phyloP scores from a whole-genome alignment of 1,140 invertebrate genomes.

The Probaryconus sp. region DNA sequence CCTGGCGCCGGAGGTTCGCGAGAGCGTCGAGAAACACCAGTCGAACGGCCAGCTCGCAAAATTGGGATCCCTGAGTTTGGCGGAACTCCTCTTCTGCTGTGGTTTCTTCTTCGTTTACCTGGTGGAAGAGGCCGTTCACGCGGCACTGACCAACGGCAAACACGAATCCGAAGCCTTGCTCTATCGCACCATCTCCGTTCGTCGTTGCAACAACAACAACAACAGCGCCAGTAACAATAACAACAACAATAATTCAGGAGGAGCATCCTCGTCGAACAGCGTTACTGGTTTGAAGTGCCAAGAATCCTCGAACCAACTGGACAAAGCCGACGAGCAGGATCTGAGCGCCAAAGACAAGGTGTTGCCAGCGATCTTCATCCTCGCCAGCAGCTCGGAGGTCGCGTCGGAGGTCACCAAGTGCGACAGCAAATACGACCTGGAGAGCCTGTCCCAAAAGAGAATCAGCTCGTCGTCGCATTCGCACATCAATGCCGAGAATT shows the following conservation, averaged over 20 bases:
- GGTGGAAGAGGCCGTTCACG: conserved; percentile 84
- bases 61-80: conserved; percentile 78
- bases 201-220: conserved; percentile 76
- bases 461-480: conserved; percentile 35
- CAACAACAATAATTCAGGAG: conserved; percentile 34
- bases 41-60: conserved; percentile 69
- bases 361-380: conserved; percentile 67
- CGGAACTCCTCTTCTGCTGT: conserved; percentile 83
- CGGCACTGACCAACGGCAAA: conserved; percentile 76
- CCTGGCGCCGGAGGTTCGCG: conserved; percentile 86
- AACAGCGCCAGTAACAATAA: conserved; percentile 36
- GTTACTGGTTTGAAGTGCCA: conserved; percentile 34
- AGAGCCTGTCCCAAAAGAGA: conserved; percentile 42
- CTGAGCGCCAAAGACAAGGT: conserved; percentile 32
- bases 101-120: conserved; percentile 88
- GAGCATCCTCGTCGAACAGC: conserved; percentile 38
- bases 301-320: background rate
- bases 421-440: conserved; percentile 56
- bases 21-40: conserved; percentile 76
- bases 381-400: conserved; percentile 54
- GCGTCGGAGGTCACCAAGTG: conserved; percentile 41
- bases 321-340: conserved; percentile 24
- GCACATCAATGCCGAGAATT: conserved; percentile 64
- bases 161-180: conserved; percentile 77
- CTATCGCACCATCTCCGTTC: conserved; percentile 80